A percentile compares a stretch with the other conserved stretches of the same genome.
Conservation (phyloP, 2,888 invertebrate genomes). For the Tetranychus piercei region DNA sequence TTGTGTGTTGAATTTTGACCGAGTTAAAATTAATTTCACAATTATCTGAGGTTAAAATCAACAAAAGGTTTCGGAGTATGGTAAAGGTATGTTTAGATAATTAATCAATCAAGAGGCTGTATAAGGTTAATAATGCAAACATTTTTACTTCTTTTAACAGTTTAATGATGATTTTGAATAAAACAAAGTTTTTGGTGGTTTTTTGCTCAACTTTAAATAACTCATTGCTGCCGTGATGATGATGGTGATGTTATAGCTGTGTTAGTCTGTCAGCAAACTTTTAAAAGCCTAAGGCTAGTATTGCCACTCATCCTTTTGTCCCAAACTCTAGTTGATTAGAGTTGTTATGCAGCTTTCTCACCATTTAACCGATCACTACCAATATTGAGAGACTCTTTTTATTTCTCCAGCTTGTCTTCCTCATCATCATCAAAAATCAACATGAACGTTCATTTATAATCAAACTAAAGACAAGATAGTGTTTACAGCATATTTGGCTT, state of each 20-base stretch:
- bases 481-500: too few relatives aligned
- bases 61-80: too few relatives aligned
- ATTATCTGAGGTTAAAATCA: too few relatives aligned
- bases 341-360: neutral
- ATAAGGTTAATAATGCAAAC: too few relatives aligned
- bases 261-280: neutral
- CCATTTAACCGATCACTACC: neutral
- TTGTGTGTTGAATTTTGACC: too few relatives aligned
- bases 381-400: neutral
- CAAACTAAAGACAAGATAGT: too few relatives aligned
- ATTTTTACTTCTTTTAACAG: neutral
- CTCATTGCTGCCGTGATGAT: slow-evolving; percentile 6
- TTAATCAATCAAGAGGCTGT: too few relatives aligned
- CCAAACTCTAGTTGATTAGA: neutral
- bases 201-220: neutral
- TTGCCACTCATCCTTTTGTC: neutral
- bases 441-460: neutral
- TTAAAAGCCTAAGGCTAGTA: neutral
- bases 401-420: neutral
- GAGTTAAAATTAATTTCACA: too few relatives aligned
- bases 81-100: too few relatives aligned
- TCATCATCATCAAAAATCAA: neutral
- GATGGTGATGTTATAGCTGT: neutral
- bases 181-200: neutral
- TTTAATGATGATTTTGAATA: neutral